A percentile compares a stretch with the other conserved stretches of the same genome.
Conservation (phyloP, 2,888 invertebrate genomes). For the Heliconius ismenius region DNA sequence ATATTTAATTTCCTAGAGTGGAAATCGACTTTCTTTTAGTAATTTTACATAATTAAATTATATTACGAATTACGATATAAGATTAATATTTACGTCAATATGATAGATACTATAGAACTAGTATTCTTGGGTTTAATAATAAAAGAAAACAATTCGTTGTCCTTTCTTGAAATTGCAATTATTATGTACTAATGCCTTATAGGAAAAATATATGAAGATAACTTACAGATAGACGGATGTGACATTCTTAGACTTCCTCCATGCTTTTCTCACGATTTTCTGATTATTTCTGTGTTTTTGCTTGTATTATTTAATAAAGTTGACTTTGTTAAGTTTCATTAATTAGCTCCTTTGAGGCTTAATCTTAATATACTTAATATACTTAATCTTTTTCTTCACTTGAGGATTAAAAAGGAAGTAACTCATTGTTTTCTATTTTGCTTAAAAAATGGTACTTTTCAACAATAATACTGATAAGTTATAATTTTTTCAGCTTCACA, state of each 20-base stretch:
- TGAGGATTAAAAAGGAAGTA: neutral
- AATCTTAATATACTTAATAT: too few relatives aligned
- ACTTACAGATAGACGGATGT: neutral
- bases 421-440: neutral
- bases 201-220: neutral
- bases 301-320: neutral
- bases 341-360: neutral
- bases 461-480: too few relatives aligned
- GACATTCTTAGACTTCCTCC: slow-evolving; percentile 3
- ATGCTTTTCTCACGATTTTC: slow-evolving; percentile 5
- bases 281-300: neutral
- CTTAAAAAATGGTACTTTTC: too few relatives aligned
- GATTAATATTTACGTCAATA: neutral
- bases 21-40: too few relatives aligned
- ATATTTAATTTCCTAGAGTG: too few relatives aligned
- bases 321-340: neutral
- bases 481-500: neutral
- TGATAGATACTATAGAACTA: neutral
- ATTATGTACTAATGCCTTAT: neutral
- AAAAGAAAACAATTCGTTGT: neutral
- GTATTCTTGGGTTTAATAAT: neutral
- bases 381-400: neutral
- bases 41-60: too few relatives aligned
- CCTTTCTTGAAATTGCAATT: neutral
- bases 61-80: neutral